Conservation (phyloP, 2,888 invertebrate species). For the Rapana venosa region DNA sequence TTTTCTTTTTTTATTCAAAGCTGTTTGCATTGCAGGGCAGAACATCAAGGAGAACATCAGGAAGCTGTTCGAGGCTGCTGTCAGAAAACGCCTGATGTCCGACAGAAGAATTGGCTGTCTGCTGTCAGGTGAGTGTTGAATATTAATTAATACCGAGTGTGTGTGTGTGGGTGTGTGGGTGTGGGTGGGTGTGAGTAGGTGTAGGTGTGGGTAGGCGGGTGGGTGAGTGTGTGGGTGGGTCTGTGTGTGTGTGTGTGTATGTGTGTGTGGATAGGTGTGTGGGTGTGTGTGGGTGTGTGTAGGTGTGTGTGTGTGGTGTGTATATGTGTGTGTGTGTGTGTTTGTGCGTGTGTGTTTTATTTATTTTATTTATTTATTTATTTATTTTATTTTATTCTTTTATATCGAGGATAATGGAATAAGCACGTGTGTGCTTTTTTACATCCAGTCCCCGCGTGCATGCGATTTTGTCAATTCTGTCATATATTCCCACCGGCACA, state of each 20-base stretch:
- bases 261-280: no score
- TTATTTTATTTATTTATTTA: no score
- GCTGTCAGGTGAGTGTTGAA: constrained; percentile 83
- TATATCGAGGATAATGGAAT: no score
- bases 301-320: not conserved
- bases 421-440: no score
- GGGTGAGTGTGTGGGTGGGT: no score
- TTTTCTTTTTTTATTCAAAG: not conserved
- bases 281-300: not conserved
- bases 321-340: constrained; percentile 4
- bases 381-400: no score
- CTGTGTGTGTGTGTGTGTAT: no score
- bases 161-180: no score
- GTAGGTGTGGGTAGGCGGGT: no score
- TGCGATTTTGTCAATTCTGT: no score
- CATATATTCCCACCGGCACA: no score
- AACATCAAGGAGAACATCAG: constrained; percentile 69
- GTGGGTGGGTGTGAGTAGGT: constrained; percentile 55
- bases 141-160: not conserved
- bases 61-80: constrained; percentile 80
- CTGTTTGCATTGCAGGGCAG: constrained; percentile 45
- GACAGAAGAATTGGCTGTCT: constrained; percentile 91
- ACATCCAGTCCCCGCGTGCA: no score
- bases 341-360: not conserved
- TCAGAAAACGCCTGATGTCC: constrained; percentile 89